Evolutionary conservation across 2,113 vertebrate species (phyloP).

Genomic region (cat (Felis catus)): DNA sequence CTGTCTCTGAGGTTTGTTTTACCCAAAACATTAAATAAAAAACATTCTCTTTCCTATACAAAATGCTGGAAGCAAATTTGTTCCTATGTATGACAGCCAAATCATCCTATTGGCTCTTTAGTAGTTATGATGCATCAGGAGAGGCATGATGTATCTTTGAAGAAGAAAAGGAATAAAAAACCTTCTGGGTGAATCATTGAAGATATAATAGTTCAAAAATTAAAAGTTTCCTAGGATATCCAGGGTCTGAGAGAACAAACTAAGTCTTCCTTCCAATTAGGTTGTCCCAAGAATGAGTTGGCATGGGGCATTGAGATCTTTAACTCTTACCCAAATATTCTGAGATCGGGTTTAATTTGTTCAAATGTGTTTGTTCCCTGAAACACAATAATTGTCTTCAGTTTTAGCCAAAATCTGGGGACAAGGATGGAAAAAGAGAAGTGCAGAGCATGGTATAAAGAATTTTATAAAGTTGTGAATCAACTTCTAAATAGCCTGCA

Average conservation of each 20-base stretch:
- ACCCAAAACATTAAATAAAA: constrained; percentile 57
- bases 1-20: background rate
- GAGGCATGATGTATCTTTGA: background rate
- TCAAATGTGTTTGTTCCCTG: background rate
- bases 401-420: background rate
- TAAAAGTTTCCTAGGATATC: background rate
- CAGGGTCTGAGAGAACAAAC: background rate
- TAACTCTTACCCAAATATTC: background rate
- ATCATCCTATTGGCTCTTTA: constrained; percentile 20
- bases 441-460: background rate
- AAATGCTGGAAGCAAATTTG: background rate
- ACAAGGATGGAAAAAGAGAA: background rate
- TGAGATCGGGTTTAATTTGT: background rate
- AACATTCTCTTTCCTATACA: background rate
- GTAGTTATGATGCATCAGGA: background rate
- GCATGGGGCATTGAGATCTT: background rate
- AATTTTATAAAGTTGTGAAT: constrained; percentile 30
- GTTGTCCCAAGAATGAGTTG: background rate
- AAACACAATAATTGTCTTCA: background rate
- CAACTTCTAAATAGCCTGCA: background rate
- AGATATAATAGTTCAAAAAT: background rate
- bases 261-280: background rate
- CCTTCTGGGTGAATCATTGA: background rate
- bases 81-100: background rate
- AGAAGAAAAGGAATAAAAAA: background rate